Percentiles rank a stretch among this genome's conserved stretches.
phyloP scores from a whole-genome alignment of 1,140 invertebrate species.

The Eueides isabella region DNA sequence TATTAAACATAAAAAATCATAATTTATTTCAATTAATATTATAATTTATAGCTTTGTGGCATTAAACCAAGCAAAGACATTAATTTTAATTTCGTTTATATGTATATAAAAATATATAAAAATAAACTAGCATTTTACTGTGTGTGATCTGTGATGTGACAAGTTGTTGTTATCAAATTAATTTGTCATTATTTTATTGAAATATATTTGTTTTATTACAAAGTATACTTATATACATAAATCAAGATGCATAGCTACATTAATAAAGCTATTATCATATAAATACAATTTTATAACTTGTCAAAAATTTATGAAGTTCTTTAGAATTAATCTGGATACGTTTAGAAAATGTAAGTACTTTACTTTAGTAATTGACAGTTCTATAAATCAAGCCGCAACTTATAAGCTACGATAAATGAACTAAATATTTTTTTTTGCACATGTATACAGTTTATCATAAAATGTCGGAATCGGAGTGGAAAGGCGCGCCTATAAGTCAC shows the following conservation, averaged over 20 bases:
- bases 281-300: not conserved
- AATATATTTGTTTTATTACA: not conserved
- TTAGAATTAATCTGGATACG: not conserved
- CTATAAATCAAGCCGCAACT: not conserved
- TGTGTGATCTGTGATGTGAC: not conserved
- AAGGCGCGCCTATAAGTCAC: conserved; percentile 65
- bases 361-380: not conserved
- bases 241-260: not conserved
- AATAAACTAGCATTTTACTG: no score
- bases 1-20: no score
- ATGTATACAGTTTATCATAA: not conserved
- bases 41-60: no score
- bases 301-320: not conserved
- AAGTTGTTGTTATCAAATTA: not conserved
- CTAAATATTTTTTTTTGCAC: not conserved
- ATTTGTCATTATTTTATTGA: not conserved
- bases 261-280: not conserved
- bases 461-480: conserved; percentile 43
- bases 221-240: not conserved
- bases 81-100: no score
- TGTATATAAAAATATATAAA: no score
- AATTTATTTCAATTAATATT: no score
- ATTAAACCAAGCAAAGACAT: no score
- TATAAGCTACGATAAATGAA: not conserved
- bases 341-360: conserved; percentile 1